Evolutionary conservation across 2,888 invertebrate genomes (phyloP).

Genomic region (Theristus sp.): DNA sequence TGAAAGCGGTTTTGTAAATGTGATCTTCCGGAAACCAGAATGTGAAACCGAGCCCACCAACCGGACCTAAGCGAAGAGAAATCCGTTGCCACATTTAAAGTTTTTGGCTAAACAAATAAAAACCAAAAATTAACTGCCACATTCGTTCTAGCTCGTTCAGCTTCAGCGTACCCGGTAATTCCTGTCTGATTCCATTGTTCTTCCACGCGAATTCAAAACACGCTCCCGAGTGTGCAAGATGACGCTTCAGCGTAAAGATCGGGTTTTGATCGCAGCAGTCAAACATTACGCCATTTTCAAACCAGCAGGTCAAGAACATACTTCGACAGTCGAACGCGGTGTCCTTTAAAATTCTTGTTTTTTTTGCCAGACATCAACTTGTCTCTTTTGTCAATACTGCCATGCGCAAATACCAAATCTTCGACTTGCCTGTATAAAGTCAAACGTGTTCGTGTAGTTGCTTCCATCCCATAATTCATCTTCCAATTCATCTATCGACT

Average conservation of each 20-base stretch:
- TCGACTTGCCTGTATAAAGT: background rate
- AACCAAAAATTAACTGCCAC: background rate
- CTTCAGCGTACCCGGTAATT: background rate
- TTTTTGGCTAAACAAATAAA: background rate
- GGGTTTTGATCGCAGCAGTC: constrained; percentile 1
- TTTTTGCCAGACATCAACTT: too few relatives aligned
- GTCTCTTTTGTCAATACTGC: background rate
- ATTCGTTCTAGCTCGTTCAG: too few relatives aligned
- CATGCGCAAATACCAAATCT: background rate
- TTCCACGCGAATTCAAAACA: constrained; percentile 5
- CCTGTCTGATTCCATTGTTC: background rate
- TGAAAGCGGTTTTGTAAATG: constrained; percentile 1
- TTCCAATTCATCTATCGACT: background rate
- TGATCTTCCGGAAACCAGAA: constrained; percentile 5
- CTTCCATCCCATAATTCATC: background rate
- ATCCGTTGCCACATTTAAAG: background rate
- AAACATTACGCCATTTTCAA: constrained; percentile 2
- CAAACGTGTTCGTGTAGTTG: background rate
- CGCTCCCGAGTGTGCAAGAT: constrained; percentile 1
- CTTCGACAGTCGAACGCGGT: background rate
- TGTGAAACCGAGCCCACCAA: constrained; percentile 4
- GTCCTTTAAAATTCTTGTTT: constrained; percentile 3
- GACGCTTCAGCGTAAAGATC: background rate
- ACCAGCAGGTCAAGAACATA: constrained; percentile 5
- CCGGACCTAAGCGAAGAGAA: background rate